A percentile compares a stretch with the other conserved stretches of the same genome.
Evolutionary conservation across 1,140 invertebrate species (phyloP).

Genomic region (Drosophila simulans): DNA sequence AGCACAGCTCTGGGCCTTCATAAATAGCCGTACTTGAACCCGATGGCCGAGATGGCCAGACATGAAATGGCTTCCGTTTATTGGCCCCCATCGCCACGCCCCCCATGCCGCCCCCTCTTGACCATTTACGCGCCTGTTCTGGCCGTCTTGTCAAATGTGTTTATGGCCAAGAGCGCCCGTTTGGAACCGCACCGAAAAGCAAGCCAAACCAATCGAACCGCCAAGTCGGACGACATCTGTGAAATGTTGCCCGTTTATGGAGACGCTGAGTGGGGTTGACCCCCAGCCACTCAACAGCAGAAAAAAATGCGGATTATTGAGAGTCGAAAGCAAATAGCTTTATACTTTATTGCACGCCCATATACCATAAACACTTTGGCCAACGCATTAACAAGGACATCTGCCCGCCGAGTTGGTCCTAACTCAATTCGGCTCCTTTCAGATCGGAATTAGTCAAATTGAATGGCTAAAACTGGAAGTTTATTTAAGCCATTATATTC

Average conservation of each 20-base stretch:
- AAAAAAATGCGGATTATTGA: constrained; percentile 4
- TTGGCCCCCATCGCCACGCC: constrained; percentile 19
- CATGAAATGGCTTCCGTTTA: constrained; percentile 50
- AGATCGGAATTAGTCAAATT: background rate
- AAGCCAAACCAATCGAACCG: constrained; percentile 12
- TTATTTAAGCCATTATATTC: too few relatives aligned
- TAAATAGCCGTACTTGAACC: constrained; percentile 55
- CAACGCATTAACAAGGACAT: constrained; percentile 3
- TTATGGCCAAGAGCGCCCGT: constrained; percentile 49
- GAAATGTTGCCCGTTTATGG: constrained; percentile 19
- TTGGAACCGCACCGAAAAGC: constrained; percentile 6
- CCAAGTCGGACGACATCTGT: constrained; percentile 23
- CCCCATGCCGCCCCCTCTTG: constrained; percentile 18
- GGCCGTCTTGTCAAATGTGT: constrained; percentile 58
- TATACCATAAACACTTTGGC: constrained; percentile 26
- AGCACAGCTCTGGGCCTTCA: constrained; percentile 9
- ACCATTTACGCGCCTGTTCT: constrained; percentile 49
- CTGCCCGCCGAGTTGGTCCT: background rate
- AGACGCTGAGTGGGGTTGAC: background rate
- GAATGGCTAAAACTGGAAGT: too few relatives aligned
- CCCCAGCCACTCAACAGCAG: background rate
- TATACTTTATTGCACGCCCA: constrained; percentile 23
- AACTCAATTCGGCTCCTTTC: background rate
- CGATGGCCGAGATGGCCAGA: constrained; percentile 29
- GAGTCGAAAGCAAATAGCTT: constrained; percentile 18